A percentile compares a stretch with the other conserved stretches of the same genome.
phyloP scores from a whole-genome alignment of 2,888 invertebrate species.

The Merodon equestris region DNA sequence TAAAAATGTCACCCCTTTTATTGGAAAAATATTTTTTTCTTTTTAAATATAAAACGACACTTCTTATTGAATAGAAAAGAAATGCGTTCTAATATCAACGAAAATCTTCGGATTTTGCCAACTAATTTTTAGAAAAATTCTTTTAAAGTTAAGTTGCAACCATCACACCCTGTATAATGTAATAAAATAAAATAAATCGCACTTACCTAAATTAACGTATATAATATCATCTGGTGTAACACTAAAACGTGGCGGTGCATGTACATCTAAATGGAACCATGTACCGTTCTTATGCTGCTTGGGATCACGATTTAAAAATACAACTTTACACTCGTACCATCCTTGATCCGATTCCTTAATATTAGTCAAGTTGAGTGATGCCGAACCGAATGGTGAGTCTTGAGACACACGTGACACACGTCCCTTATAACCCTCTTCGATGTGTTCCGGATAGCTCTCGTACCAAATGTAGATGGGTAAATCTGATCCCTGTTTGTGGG shows the following conservation, averaged over 20 bases:
- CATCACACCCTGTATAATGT: too few species aligned
- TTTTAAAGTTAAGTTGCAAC: too few species aligned
- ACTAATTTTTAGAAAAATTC: too few species aligned
- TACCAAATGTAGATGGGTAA: constrained; percentile 99
- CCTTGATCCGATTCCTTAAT: constrained; percentile 96
- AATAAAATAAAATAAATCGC: background rate
- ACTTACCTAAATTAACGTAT: constrained; percentile 92
- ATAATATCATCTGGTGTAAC: constrained; percentile 97
- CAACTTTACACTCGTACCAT: constrained; percentile 97
- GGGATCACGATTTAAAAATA: constrained; percentile 96
- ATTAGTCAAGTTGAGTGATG: constrained; percentile 96
- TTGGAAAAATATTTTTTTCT: too few species aligned
- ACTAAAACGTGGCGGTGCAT: constrained; percentile 97
- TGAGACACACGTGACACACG: constrained; percentile 93
- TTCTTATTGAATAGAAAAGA: too few species aligned
- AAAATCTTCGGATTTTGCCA: too few species aligned
- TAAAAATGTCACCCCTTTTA: too few species aligned
- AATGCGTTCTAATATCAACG: too few species aligned
- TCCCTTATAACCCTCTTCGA: constrained; percentile 95
- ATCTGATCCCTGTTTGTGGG: constrained; percentile 88
- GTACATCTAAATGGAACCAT: constrained; percentile 98
- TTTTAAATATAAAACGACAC: too few species aligned
- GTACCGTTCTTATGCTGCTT: constrained; percentile 96
- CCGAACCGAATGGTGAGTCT: constrained; percentile 93
- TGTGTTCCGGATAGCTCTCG: constrained; percentile 98